Evolutionary conservation across 2,888 invertebrate genomes (phyloP).

Genomic region (Macrosoma leucophasiata): DNA sequence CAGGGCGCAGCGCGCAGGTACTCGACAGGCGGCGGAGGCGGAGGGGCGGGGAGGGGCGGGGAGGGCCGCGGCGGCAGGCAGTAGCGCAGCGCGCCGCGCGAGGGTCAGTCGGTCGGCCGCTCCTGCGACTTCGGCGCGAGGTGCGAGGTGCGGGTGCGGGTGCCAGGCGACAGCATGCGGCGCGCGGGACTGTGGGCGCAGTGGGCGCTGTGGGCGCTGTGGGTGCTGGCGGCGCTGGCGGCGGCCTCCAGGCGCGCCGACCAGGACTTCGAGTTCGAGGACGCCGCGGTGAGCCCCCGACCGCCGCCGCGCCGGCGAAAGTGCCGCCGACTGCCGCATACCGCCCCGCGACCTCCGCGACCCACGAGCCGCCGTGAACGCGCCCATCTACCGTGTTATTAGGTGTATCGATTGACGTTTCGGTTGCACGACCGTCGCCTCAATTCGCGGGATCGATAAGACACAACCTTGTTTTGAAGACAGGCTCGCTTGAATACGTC

Average conservation of each 20-base stretch:
- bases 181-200: constrained; percentile 27
- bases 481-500: too few species aligned
- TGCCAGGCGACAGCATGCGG: constrained; percentile 12
- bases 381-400: too few species aligned
- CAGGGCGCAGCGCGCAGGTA: constrained; percentile 20
- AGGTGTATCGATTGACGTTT: too few species aligned
- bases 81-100: constrained; percentile 16
- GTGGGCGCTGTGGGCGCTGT: constrained; percentile 29
- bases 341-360: background rate
- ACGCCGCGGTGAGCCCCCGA: constrained; percentile 46
- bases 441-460: too few species aligned
- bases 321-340: background rate
- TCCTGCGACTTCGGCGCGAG: constrained; percentile 17
- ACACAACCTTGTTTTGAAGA: too few species aligned
- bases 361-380: background rate
- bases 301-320: background rate
- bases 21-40: constrained; percentile 13
- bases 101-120: constrained; percentile 15
- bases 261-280: constrained; percentile 68
- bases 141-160: constrained; percentile 27
- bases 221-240: constrained; percentile 36
- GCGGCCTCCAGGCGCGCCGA: constrained; percentile 40
- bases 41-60: constrained; percentile 5
- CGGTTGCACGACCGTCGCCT: too few species aligned
- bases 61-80: constrained; percentile 6